Evolutionary conservation across 2,113 vertebrate species (phyloP).

Genomic region (Argyrosomus japonicus): DNA sequence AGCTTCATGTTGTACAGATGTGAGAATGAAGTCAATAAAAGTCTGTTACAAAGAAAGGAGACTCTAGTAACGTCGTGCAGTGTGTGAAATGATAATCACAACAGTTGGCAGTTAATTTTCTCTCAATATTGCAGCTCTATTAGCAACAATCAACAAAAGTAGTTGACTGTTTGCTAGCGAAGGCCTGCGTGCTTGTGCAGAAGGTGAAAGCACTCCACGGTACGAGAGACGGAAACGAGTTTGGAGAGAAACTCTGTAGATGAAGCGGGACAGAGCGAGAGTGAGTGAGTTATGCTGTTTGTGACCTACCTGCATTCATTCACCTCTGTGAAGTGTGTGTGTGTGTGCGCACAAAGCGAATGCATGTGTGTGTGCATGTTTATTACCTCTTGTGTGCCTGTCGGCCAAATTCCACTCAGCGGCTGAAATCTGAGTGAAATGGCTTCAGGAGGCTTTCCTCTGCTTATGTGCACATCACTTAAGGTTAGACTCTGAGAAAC

Average conservation of each 20-base stretch:
- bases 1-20: no score
- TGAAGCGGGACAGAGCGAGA: background rate
- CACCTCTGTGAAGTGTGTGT: background rate
- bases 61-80: background rate
- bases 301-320: background rate
- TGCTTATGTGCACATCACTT: conserved; percentile 14
- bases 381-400: conserved; percentile 3
- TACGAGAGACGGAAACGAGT: background rate
- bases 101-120: background rate
- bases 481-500: background rate
- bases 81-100: background rate
- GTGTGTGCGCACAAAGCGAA: background rate
- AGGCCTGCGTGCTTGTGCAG: background rate
- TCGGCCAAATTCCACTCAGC: conserved; percentile 14
- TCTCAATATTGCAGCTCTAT: background rate
- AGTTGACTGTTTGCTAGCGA: background rate
- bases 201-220: background rate
- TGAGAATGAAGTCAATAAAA: no score
- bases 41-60: background rate
- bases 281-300: background rate
- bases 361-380: background rate
- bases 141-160: background rate
- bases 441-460: background rate
- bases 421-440: conserved; percentile 26
- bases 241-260: background rate